Evolutionary conservation across 2,797 vertebrate species (phyloP).

Genomic region (Sphaeramia orbicularis): DNA sequence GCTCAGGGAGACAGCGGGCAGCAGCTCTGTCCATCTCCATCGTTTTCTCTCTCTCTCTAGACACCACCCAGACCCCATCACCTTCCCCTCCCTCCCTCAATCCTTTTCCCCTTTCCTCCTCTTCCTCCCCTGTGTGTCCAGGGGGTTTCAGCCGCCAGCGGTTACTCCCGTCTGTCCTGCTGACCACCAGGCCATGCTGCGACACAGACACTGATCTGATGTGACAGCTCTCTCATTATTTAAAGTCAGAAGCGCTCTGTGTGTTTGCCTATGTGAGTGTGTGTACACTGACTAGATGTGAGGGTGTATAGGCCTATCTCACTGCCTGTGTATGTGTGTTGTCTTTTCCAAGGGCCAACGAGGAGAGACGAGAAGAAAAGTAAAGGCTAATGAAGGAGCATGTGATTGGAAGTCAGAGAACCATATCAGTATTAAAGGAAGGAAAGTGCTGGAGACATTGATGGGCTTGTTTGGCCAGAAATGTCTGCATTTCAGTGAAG

Average conservation of each 20-base stretch:
- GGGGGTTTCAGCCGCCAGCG: constrained; percentile 68
- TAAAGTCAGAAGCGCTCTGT: constrained; percentile 73
- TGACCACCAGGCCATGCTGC: constrained; percentile 79
- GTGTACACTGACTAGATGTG: constrained; percentile 7
- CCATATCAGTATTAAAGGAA: constrained; percentile 52
- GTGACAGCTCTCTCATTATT: constrained; percentile 87
- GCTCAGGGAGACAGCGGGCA: constrained; percentile 44
- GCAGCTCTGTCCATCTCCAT: constrained; percentile 48
- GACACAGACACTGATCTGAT: constrained; percentile 74
- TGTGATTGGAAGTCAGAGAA: constrained; percentile 73
- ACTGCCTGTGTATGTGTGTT: constrained; percentile 26
- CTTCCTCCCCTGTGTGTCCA: constrained; percentile 55
- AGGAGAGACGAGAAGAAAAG: constrained; percentile 41
- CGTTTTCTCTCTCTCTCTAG: constrained; percentile 14
- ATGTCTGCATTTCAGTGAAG: constrained; percentile 31
- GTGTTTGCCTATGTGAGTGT: constrained; percentile 41
- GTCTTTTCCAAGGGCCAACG: constrained; percentile 61
- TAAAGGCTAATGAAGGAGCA: constrained; percentile 71
- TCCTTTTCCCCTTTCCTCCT: not conserved
- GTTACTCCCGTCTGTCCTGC: constrained; percentile 68
- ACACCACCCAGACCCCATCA: constrained; percentile 1
- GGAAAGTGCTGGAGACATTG: constrained; percentile 40
- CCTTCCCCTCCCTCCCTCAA: not conserved
- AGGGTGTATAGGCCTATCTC: constrained; percentile 28
- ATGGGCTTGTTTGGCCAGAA: constrained; percentile 53